These are phyloP conservation scores for Amphiprion ocellaris DNA, from an alignment of 2,113 vertebrate genomes.

Conservation along the genomic window DNA sequence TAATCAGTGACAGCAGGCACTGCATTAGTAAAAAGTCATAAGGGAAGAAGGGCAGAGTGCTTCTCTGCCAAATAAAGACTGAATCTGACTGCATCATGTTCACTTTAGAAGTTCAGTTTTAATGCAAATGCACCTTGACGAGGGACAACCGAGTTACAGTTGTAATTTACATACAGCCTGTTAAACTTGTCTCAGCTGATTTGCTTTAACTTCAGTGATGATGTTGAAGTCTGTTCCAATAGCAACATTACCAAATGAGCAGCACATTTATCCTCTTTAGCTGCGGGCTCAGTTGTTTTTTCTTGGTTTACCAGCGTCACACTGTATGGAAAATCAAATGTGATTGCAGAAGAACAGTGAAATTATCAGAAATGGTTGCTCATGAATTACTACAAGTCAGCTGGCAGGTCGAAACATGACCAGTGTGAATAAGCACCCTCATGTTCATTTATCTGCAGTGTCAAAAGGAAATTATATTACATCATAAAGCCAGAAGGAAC, in stretches of 20 bases:
- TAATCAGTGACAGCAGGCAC: too few relatives aligned
- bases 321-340: neutral
- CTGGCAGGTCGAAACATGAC: constrained; percentile 5
- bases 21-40: neutral
- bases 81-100: neutral
- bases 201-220: neutral
- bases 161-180: neutral
- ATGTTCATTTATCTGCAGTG: constrained; percentile 1
- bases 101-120: neutral
- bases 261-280: neutral
- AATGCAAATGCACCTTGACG: neutral
- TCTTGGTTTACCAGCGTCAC: neutral
- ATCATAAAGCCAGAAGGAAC: constrained; percentile 12
- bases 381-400: neutral
- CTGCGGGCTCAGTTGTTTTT: neutral
- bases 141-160: neutral
- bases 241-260: neutral
- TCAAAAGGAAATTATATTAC: constrained; percentile 17
- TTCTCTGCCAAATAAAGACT: neutral
- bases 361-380: neutral
- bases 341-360: neutral
- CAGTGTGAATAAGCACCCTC: neutral
- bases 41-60: neutral
- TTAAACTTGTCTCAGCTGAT: constrained; percentile 10
- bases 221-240: neutral